Percentiles rank a stretch among this genome's conserved stretches.
phyloP scores from a whole-genome alignment of 2,888 invertebrate species.

The Andrena trimmerana region DNA sequence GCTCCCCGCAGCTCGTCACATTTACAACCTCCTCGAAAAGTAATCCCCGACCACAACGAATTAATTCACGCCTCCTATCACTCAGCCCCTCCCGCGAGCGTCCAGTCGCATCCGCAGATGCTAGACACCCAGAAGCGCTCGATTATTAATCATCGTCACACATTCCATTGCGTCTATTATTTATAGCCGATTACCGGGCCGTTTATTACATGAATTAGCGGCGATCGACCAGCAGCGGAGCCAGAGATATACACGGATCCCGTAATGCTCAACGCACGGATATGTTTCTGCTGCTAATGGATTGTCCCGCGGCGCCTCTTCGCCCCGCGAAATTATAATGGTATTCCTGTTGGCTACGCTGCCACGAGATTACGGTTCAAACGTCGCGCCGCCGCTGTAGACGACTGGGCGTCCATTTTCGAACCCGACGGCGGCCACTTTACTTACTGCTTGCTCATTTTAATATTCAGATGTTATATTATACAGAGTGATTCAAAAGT shows the following conservation, averaged over 20 bases:
- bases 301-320: constrained; percentile 17
- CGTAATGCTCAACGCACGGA: not conserved
- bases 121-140: not conserved
- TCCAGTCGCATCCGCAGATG: not conserved
- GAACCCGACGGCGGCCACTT: constrained; percentile 20
- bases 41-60: constrained; percentile 1
- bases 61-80: not conserved
- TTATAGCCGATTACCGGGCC: constrained; percentile 17
- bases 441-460: constrained; percentile 1
- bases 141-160: constrained; percentile 15
- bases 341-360: constrained; percentile 4
- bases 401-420: not conserved
- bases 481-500: too few relatives aligned
- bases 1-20: not conserved
- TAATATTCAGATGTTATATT: not conserved
- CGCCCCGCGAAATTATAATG: constrained; percentile 22
- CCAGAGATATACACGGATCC: not conserved
- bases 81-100: not conserved
- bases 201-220: constrained; percentile 43
- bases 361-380: constrained; percentile 43
- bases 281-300: constrained; percentile 36
- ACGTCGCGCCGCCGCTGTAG: constrained; percentile 18
- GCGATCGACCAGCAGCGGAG: constrained; percentile 8
- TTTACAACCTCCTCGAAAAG: not conserved
- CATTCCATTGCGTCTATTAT: constrained; percentile 25